Percentiles rank a stretch among this genome's conserved stretches.
Evolutionary conservation across 2,888 invertebrate species (phyloP).

Genomic region (Trachelus iudaicus): DNA sequence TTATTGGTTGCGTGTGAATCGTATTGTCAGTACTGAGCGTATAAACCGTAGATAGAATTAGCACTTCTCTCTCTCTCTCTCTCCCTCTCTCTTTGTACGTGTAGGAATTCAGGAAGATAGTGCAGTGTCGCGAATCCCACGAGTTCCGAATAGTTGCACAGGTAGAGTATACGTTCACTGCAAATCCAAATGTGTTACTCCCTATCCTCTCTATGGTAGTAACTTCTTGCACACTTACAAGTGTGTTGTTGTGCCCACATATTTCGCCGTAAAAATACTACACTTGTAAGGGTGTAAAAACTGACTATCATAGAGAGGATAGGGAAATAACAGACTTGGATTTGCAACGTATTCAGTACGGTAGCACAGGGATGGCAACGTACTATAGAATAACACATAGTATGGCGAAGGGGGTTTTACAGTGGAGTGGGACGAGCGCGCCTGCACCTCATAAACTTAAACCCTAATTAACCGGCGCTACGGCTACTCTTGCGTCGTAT

Average conservation of each 20-base stretch:
- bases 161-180: background rate
- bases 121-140: background rate
- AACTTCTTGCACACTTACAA: too few relatives aligned
- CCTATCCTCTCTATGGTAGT: too few relatives aligned
- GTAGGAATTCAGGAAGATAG: background rate
- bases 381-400: conserved; percentile 16
- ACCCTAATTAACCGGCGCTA: conserved; percentile 67
- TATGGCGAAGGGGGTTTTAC: conserved; percentile 25
- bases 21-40: conserved; percentile 31
- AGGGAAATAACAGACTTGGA: too few relatives aligned
- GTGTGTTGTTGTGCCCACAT: too few relatives aligned
- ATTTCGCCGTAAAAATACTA: too few relatives aligned
- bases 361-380: background rate
- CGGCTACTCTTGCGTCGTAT: conserved; percentile 63
- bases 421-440: conserved; percentile 56
- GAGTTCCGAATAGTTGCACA: background rate
- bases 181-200: too few relatives aligned
- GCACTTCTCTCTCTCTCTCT: background rate
- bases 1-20: conserved; percentile 55
- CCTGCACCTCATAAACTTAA: conserved; percentile 67
- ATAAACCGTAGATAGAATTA: background rate
- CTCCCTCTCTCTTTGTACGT: background rate
- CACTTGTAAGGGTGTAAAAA: too few relatives aligned
- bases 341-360: background rate
- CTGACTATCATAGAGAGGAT: too few relatives aligned